Evolutionary conservation across 37 sponge, comb jelly and placozoan genomes (phyloP).

Genomic region (Diacarnus erythraeanus): DNA sequence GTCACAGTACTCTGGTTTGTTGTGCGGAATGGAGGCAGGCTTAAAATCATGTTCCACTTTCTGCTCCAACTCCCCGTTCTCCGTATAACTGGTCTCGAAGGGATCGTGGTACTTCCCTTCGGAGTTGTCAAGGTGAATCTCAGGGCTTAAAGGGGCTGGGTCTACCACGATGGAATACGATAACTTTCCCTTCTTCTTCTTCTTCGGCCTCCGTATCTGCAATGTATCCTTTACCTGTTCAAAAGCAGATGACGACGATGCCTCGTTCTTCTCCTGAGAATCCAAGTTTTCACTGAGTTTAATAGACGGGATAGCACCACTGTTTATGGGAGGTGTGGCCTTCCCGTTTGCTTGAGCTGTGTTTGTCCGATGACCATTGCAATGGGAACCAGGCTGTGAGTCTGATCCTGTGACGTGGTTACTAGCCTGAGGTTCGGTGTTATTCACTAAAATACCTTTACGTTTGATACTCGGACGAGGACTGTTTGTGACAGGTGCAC

Average conservation of each 20-base stretch:
- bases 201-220: conserved; percentile 39
- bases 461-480: not conserved
- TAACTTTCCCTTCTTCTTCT: conserved; percentile 47
- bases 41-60: conserved; percentile 75
- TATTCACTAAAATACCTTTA: not conserved
- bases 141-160: conserved; percentile 9
- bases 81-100: conserved; percentile 41
- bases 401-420: not conserved
- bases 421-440: not conserved
- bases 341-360: not conserved
- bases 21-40: conserved; percentile 72
- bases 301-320: not conserved
- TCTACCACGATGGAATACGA: conserved; percentile 39
- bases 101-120: conserved; percentile 50
- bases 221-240: conserved; percentile 55
- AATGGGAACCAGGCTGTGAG: not conserved
- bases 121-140: conserved; percentile 12
- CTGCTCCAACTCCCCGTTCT: conserved; percentile 12
- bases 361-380: not conserved
- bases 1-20: conserved; percentile 71
- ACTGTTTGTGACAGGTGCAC: not conserved
- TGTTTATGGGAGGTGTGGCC: not conserved
- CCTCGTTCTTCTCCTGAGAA: not conserved
- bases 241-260: conserved; percentile 1
- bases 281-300: not conserved